These are phyloP conservation scores for Aporrectodea caliginosa DNA, from an alignment of 1,140 invertebrate species.

Conservation along the genomic window DNA sequence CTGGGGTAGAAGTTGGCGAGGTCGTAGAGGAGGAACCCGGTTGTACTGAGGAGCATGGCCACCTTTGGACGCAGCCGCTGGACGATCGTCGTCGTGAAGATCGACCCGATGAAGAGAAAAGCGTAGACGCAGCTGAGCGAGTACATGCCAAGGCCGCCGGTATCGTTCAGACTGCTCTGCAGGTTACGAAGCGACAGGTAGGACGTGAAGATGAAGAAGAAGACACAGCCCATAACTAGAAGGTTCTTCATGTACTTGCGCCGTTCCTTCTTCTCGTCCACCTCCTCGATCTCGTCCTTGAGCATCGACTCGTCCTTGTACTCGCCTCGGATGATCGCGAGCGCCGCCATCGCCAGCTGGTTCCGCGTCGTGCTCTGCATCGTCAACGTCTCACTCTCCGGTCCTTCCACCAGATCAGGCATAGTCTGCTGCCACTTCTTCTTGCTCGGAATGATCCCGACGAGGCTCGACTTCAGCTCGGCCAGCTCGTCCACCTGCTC, in stretches of 20 bases:
- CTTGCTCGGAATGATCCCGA: conserved; percentile 6
- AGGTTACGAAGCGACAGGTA: conserved; percentile 19
- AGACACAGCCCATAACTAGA: neutral
- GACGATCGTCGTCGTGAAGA: conserved; percentile 43
- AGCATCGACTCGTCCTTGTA: neutral
- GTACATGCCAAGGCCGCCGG: conserved; percentile 34
- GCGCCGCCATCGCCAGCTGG: conserved; percentile 6
- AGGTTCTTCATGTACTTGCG: conserved; percentile 17
- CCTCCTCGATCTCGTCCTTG: neutral
- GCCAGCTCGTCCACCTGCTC: conserved; percentile 13
- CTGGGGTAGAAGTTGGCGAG: conserved; percentile 42
- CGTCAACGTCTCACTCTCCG: conserved; percentile 19
- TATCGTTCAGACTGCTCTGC: conserved; percentile 27
- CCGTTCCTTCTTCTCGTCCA: neutral
- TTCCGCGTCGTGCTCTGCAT: conserved; percentile 21
- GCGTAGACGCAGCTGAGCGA: conserved; percentile 22
- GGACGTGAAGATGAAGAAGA: conserved; percentile 20
- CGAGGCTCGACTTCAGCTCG: conserved; percentile 3
- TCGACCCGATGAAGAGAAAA: conserved; percentile 39
- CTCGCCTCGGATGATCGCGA: conserved; percentile 9
- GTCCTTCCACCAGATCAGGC: conserved; percentile 24
- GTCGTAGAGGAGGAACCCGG: conserved; percentile 40
- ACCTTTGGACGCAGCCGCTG: conserved; percentile 41
- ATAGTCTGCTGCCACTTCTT: conserved; percentile 24
- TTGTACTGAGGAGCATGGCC: conserved; percentile 10